Evolutionary conservation across 1,140 invertebrate genomes (phyloP).

Genomic region (Varroa destructor): DNA sequence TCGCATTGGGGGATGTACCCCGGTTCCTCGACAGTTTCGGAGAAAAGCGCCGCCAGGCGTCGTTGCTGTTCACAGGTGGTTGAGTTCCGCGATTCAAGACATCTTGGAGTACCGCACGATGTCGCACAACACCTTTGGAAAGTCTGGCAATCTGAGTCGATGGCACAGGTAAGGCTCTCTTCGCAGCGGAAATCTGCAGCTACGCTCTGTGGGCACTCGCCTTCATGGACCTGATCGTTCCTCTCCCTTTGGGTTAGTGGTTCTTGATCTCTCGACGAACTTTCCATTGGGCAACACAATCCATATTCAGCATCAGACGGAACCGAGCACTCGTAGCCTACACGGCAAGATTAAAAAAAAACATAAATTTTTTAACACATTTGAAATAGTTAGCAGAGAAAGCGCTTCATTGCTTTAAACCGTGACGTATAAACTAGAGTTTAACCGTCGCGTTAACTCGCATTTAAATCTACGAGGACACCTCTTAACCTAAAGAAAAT

Average conservation of each 20-base stretch:
- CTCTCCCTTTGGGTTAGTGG: background rate
- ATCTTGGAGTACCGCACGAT: slow-evolving; percentile 35
- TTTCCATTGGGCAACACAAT: background rate
- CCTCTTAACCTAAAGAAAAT: too few relatives aligned
- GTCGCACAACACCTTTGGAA: slow-evolving; percentile 8
- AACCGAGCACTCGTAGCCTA: slow-evolving; percentile 19
- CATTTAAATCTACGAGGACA: too few relatives aligned
- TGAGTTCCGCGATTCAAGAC: slow-evolving; percentile 45
- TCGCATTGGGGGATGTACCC: slow-evolving; percentile 69
- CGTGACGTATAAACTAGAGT: too few relatives aligned
- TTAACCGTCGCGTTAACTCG: too few relatives aligned
- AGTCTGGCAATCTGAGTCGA: slow-evolving; percentile 8
- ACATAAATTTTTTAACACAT: too few relatives aligned
- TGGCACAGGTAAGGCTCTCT: slow-evolving; percentile 2
- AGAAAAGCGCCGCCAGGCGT: slow-evolving; percentile 57
- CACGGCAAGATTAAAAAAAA: too few relatives aligned
- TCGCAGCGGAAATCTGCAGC: slow-evolving; percentile 23
- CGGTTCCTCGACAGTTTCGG: slow-evolving; percentile 57
- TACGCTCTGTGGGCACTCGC: slow-evolving; percentile 9
- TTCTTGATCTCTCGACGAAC: too few relatives aligned
- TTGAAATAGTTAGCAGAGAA: too few relatives aligned
- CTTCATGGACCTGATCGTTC: slow-evolving; percentile 10
- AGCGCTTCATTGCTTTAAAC: too few relatives aligned
- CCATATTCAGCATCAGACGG: slow-evolving; percentile 7
- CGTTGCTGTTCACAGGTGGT: slow-evolving; percentile 49